A percentile compares a stretch with the other conserved stretches of the same genome.
phyloP scores from a whole-genome alignment of 2,113 vertebrate genomes.

The Gasterosteus nipponicus region DNA sequence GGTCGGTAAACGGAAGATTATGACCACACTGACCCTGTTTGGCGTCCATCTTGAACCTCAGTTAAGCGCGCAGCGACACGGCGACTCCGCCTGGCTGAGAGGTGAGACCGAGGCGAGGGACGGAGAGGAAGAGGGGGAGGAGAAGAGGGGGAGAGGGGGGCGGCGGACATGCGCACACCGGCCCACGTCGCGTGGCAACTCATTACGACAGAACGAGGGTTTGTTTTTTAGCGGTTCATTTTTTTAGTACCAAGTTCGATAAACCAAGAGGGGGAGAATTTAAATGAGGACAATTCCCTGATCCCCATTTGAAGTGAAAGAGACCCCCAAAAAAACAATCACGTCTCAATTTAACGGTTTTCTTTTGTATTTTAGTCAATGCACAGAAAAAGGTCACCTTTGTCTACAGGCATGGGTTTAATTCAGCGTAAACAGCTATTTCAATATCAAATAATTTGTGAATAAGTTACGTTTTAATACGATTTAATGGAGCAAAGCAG shows the following conservation, averaged over 20 bases:
- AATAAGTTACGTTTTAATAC: background rate
- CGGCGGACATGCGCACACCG: constrained; percentile 53
- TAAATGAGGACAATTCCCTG: background rate
- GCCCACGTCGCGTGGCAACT: background rate
- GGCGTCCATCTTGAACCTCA: constrained; percentile 90
- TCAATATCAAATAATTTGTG: background rate
- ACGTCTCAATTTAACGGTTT: background rate
- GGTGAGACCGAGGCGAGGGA: constrained; percentile 12
- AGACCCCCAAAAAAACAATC: background rate
- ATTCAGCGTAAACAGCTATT: too few relatives aligned
- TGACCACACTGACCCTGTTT: constrained; percentile 84
- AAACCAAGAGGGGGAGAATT: background rate
- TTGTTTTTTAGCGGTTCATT: background rate
- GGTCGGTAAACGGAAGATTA: constrained; percentile 47
- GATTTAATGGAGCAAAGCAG: background rate
- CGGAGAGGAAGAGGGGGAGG: background rate
- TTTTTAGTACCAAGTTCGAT: background rate
- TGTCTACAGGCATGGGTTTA: background rate
- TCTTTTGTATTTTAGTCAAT: background rate
- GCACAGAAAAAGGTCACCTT: background rate
- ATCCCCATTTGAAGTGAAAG: background rate
- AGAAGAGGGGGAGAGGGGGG: constrained; percentile 17
- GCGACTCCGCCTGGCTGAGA: constrained; percentile 38
- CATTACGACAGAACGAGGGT: background rate
- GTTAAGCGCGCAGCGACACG: constrained; percentile 59